phyloP scores from a whole-genome alignment of 2,888 invertebrate species.

The Rhamphomyia laevipes region DNA sequence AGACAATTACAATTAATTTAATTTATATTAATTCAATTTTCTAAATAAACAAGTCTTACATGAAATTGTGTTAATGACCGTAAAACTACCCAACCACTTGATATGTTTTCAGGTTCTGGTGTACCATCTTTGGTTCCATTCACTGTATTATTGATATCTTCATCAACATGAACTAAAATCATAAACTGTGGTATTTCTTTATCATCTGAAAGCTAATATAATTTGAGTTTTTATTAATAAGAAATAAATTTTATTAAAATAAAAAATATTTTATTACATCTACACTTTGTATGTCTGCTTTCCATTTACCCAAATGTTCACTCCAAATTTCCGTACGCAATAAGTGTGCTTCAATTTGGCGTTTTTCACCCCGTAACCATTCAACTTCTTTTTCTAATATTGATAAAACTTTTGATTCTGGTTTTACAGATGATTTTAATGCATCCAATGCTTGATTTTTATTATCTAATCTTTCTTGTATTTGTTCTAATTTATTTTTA shows the following conservation, averaged over 20 bases:
- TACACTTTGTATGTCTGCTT: constrained; percentile 71
- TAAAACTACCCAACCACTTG: constrained; percentile 56
- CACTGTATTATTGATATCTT: constrained; percentile 38
- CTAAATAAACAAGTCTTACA: constrained; percentile 33
- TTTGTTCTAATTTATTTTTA: constrained; percentile 64
- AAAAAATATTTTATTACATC: constrained; percentile 42
- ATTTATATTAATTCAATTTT: constrained; percentile 25
- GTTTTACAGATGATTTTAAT: constrained; percentile 65
- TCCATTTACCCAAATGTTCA: constrained; percentile 79
- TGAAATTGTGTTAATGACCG: constrained; percentile 51
- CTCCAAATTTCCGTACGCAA: constrained; percentile 82
- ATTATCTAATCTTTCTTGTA: constrained; percentile 74
- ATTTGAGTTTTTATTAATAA: constrained; percentile 4
- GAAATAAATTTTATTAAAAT: background rate
- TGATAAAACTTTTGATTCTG: constrained; percentile 67
- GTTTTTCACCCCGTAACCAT: constrained; percentile 65
- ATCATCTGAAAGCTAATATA: constrained; percentile 38
- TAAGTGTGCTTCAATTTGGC: constrained; percentile 72
- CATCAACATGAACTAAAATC: constrained; percentile 64
- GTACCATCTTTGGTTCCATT: constrained; percentile 33
- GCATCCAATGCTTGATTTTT: constrained; percentile 75
- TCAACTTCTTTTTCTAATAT: constrained; percentile 77
- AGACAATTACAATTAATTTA: too few species aligned
- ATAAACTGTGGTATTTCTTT: constrained; percentile 55
- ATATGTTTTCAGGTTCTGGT: constrained; percentile 41